A percentile compares a stretch with the other conserved stretches of the same genome.
phyloP scores from a whole-genome alignment of 2,888 invertebrate species.

The Cephus nigrinus region DNA sequence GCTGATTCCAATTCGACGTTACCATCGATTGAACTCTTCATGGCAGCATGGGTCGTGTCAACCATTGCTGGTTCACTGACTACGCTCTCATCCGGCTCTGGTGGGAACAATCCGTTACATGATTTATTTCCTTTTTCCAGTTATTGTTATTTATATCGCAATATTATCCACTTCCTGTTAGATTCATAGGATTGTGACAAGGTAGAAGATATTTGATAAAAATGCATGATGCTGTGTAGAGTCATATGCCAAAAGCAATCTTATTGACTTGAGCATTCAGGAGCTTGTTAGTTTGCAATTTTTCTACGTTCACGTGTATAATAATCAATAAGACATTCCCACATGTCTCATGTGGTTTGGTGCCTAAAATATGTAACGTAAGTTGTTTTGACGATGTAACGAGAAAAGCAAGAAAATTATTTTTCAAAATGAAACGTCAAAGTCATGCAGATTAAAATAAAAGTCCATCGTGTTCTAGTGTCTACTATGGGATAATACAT shows the following conservation, averaged over 20 bases:
- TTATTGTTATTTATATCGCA: not conserved
- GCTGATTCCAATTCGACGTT: constrained; percentile 77
- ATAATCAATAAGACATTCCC: not conserved
- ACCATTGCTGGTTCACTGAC: constrained; percentile 62
- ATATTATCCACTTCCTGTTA: not conserved
- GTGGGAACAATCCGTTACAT: constrained; percentile 10
- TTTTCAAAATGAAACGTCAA: not conserved
- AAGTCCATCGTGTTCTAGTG: not conserved
- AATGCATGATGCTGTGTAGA: not conserved
- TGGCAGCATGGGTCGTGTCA: constrained; percentile 70
- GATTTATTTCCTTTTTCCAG: not conserved
- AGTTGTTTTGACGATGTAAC: not conserved
- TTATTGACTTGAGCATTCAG: not conserved
- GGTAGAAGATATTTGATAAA: not conserved
- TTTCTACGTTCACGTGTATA: not conserved
- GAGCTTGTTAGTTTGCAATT: not conserved
- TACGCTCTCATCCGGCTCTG: constrained; percentile 69
- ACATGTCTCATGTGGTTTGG: not conserved
- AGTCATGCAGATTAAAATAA: not conserved
- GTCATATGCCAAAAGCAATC: not conserved
- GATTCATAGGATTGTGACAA: not conserved
- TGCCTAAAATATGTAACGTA: not conserved
- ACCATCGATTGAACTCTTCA: constrained; percentile 80
- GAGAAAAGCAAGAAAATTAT: not conserved
- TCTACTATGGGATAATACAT: not conserved